Evolutionary conservation across 1,140 invertebrate species (phyloP).

Genomic region (Atta texana): DNA sequence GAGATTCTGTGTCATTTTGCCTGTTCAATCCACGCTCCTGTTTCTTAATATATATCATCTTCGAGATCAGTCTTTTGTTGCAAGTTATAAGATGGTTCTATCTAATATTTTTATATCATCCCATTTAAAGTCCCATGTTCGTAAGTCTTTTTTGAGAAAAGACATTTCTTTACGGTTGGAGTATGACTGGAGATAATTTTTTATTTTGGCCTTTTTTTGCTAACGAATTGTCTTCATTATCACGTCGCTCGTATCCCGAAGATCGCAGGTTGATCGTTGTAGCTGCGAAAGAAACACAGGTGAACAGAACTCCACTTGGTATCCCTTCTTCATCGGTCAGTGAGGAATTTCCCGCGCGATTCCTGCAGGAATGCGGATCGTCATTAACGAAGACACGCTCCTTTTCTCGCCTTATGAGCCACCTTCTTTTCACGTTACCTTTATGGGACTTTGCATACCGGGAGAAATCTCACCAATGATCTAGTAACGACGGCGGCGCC

Average conservation of each 20-base stretch:
- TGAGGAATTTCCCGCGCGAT: conserved; percentile 72
- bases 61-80: too few species aligned
- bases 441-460: conserved; percentile 68
- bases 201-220: not conserved
- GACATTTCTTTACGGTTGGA: not conserved
- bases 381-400: conserved; percentile 75
- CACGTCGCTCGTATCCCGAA: not conserved
- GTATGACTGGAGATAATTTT: conserved; percentile 31
- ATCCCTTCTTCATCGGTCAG: conserved; percentile 56
- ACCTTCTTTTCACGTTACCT: conserved; percentile 57
- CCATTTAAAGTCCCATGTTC: too few species aligned
- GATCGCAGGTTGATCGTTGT: conserved; percentile 1
- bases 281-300: conserved; percentile 60
- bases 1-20: too few species aligned
- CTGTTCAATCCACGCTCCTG: too few species aligned
- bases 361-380: conserved; percentile 74
- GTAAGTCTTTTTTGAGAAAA: not conserved
- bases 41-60: too few species aligned
- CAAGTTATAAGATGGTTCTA: too few species aligned
- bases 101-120: too few species aligned
- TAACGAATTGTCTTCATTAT: conserved; percentile 4
- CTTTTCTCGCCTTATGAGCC: conserved; percentile 55
- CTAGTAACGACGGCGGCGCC: conserved; percentile 55
- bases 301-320: conserved; percentile 68
- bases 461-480: conserved; percentile 63